phyloP scores from a whole-genome alignment of 2,888 invertebrate species.

The Lamellibrachia satsuma region DNA sequence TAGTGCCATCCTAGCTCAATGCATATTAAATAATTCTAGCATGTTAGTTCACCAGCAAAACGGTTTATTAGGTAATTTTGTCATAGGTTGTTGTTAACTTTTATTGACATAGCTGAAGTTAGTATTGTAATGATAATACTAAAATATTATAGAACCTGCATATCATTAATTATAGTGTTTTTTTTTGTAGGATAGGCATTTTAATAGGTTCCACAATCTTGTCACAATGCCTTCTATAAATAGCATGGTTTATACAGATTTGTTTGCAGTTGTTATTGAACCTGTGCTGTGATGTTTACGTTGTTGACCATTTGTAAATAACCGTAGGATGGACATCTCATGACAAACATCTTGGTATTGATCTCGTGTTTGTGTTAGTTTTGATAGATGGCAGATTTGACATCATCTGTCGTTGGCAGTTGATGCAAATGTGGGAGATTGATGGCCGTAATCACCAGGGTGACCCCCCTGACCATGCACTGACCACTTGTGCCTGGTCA shows the following conservation, averaged over 20 bases:
- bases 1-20: no score
- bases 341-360: neutral
- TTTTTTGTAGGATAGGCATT: no score
- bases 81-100: no score
- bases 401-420: neutral
- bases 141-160: no score
- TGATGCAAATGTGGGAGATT: constrained; percentile 3
- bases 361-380: neutral
- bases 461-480: neutral
- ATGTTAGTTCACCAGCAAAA: no score
- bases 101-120: no score
- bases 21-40: no score
- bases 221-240: neutral
- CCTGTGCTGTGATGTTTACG: neutral
- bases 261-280: neutral
- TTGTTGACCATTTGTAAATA: neutral
- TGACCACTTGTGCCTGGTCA: neutral
- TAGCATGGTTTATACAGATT: neutral
- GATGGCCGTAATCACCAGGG: neutral
- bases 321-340: neutral
- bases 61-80: no score
- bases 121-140: no score
- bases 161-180: no score
- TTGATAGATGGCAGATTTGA: neutral
- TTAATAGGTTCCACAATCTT: no score